Base-by-base conservation (phyloP, 1,140 invertebrate species). In the Macrocentrus cingulum region DNA sequence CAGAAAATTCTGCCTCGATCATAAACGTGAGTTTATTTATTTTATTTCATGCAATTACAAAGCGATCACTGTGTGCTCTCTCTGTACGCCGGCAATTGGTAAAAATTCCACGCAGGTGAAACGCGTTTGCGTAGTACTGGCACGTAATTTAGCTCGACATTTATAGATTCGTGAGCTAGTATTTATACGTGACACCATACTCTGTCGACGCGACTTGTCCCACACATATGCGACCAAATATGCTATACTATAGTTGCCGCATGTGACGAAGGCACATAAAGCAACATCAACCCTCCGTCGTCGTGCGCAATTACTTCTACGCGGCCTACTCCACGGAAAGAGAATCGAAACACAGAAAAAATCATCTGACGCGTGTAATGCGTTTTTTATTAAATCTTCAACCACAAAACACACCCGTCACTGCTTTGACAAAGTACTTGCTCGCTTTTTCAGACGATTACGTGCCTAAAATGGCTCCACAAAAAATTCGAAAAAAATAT, bases 321-420 rank as follows among this genome's bases (percentile, higher is more conserved):
- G 59, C 51, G 46, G 45, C 44, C 23, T 49, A 34, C 49, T 20
- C 20, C 23, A 44, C 22, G 19, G 56, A 66, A 70, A 63, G 65
- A 58, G 63, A 60, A 64, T 63, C 64, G 68, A 65, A 69, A 66
- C 68, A 64, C 55, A 63, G 56, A 37, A 65, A 71, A 71, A 68
- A 72, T 72, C 70, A 71, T 56, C 57, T 72, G 71, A 73, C 68
- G 71, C 70, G 71, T 72, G 67, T 73, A 73, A 73, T 72, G 71
- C 68, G 71, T 67, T 73, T 72, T 72, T 73, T 73, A 73, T 73
- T 73, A 72, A 73, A 71, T 58, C 64, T 45, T 59, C 58, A 9
- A 15, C 54, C 48, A 49, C 56, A 16, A 36, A 55, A 57, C n/a
- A 49, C 20, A 36, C 16, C 22, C 16, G 52, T 44, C 20, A 29